Base-by-base conservation (phyloP, 2,888 invertebrate species). In the Lasioglossum morio region DNA sequence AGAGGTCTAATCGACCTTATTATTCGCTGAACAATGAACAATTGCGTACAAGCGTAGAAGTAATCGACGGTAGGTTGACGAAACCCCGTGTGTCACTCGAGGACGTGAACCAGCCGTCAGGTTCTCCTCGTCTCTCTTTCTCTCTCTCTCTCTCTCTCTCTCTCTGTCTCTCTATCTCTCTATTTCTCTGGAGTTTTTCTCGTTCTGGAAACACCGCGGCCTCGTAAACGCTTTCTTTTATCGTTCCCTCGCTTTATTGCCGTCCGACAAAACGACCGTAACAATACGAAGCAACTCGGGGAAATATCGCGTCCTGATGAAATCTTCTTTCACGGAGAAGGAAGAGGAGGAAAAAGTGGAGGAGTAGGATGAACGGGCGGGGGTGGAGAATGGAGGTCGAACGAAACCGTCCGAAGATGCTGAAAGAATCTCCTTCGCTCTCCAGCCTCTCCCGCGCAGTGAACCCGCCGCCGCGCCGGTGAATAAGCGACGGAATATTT, bases 401-500 rank as follows among this genome's bases (percentile, higher is more conserved):
- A 75, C 73, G 57, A 73, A 48, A 48, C 43, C 53, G 46, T 34
- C 40, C 63, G 57, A 74, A 43, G 34, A 66, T 48, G 76, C 46
- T 43, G 72, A 73, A 72, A 72, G 83, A 81, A 78, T 81, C 81
- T 63, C 8, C 72, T 84, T 70, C 78, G 43, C 10, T 57, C 57
- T n/a, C 4, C 57, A 30, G 48, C 30, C 80, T 75, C 79, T 37
- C 43, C 63, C 81, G 66, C 74, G 37, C 84, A 60, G 66, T 23
- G 66, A 69, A 69, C 66, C 23, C n/a, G n/a, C n/a, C n/a, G 8
- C 79, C 53, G 84, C 66, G 34, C 80, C 57, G 84, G 81, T 91
- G 93, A 92, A 91, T 92, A 94, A 93, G 86, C 91, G 91, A 88
- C 89, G 90, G 92, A 93, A 94, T 94, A 94, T 93, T 94, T 94